A percentile compares a stretch with the other conserved stretches of the same genome.
Evolutionary conservation across 2,113 vertebrate species (phyloP).

Genomic region (Chloropsis hardwickii): DNA sequence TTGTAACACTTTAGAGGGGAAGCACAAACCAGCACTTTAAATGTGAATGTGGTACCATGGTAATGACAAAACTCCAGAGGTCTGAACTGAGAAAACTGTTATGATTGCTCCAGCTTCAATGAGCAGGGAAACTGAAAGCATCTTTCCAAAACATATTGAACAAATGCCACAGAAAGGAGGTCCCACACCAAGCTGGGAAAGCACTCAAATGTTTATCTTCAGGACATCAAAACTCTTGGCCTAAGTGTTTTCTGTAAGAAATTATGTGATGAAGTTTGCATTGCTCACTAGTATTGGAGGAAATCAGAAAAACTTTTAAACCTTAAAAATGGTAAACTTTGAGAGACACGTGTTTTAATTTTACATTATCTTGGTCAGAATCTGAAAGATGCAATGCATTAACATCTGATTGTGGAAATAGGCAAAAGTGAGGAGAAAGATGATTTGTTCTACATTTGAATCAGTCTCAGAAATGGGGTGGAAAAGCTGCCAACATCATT

Average conservation of each 20-base stretch:
- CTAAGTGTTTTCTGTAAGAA: background rate
- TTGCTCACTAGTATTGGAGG: background rate
- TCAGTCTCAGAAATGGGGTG: background rate
- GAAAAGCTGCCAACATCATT: background rate
- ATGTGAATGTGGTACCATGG: background rate
- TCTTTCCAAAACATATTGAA: constrained; percentile 11
- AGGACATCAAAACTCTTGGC: background rate
- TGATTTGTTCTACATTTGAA: background rate
- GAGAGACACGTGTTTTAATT: background rate
- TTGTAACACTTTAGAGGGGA: background rate
- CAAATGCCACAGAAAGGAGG: background rate
- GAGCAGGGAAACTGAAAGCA: background rate
- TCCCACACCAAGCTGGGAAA: background rate
- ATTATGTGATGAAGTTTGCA: background rate
- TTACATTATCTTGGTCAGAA: background rate
- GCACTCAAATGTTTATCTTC: background rate
- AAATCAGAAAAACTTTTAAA: background rate
- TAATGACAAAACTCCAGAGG: background rate
- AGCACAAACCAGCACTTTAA: background rate
- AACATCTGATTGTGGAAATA: background rate
- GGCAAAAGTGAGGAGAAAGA: background rate
- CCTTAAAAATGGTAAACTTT: background rate
- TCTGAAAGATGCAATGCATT: background rate
- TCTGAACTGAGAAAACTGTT: background rate
- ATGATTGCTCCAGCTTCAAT: background rate